Evolutionary conservation across 2,797 vertebrate species (phyloP).

Genomic region (Heliangelus exortis): DNA sequence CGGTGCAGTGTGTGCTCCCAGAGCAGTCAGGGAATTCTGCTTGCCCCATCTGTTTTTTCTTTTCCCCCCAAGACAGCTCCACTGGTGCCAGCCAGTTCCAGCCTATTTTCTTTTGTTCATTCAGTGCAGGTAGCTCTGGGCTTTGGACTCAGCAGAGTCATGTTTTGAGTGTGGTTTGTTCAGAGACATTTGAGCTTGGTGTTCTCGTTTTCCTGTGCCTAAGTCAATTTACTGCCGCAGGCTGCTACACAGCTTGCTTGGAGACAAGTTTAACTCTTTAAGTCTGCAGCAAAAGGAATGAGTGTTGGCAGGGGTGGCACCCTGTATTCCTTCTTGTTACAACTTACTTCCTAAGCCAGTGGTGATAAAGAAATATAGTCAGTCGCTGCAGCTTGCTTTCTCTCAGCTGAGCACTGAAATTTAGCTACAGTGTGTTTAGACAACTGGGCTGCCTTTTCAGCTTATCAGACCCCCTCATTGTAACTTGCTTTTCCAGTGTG

Average conservation of each 20-base stretch:
- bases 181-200: slow-evolving; percentile 4
- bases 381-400: not conserved
- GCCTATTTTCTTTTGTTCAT: not conserved
- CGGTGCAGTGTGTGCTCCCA: not conserved
- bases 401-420: not conserved
- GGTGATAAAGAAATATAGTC: not conserved
- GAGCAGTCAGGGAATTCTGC: not conserved
- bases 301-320: not conserved
- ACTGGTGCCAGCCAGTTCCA: not conserved
- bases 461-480: not conserved
- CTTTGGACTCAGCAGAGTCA: not conserved
- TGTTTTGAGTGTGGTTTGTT: slow-evolving; percentile 4
- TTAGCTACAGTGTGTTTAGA: not conserved
- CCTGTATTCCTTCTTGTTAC: not conserved
- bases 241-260: not conserved
- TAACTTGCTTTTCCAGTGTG: not conserved
- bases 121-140: not conserved
- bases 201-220: not conserved
- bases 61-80: not conserved
- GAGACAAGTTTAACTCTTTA: not conserved
- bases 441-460: not conserved
- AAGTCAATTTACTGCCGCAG: not conserved
- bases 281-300: not conserved
- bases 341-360: not conserved
- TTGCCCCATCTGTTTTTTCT: not conserved